A percentile compares a stretch with the other conserved stretches of the same genome.
Conservation (phyloP, 2,888 invertebrate genomes). For the Toxonevra muliebris region DNA sequence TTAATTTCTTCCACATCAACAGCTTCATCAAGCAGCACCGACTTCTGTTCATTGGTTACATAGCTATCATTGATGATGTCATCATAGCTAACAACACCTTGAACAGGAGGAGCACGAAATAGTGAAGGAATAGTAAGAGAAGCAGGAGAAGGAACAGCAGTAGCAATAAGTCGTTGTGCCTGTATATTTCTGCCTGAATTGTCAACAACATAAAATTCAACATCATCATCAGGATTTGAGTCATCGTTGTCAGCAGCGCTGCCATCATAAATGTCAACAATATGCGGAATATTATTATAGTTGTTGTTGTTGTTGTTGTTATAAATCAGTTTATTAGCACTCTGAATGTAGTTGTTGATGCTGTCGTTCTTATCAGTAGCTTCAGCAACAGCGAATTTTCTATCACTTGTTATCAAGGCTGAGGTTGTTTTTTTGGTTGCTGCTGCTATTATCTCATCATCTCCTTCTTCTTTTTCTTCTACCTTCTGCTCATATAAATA, state of each 20-base stretch:
- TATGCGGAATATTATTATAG: conserved; percentile 6
- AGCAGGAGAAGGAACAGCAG: background rate
- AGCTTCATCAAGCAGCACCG: conserved; percentile 14
- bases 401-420: background rate
- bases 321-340: background rate
- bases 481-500: background rate
- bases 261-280: background rate
- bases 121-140: conserved; percentile 21
- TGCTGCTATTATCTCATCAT: background rate
- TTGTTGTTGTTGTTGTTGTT: conserved; percentile 18
- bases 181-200: background rate
- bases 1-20: conserved; percentile 16
- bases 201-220: background rate
- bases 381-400: conserved; percentile 1
- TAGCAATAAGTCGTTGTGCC: no score
- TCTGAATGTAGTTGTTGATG: background rate
- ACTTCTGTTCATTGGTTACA: conserved; percentile 39
- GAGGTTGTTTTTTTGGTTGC: background rate
- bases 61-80: conserved; percentile 23
- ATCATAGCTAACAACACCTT: conserved; percentile 11
- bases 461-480: background rate
- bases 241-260: background rate
- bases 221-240: background rate
- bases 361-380: conserved; percentile 8
- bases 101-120: conserved; percentile 37